Percentiles rank a stretch among this genome's conserved stretches.
Evolutionary conservation across 2,797 vertebrate species (phyloP).

Genomic region (Enteromius radiatus): DNA sequence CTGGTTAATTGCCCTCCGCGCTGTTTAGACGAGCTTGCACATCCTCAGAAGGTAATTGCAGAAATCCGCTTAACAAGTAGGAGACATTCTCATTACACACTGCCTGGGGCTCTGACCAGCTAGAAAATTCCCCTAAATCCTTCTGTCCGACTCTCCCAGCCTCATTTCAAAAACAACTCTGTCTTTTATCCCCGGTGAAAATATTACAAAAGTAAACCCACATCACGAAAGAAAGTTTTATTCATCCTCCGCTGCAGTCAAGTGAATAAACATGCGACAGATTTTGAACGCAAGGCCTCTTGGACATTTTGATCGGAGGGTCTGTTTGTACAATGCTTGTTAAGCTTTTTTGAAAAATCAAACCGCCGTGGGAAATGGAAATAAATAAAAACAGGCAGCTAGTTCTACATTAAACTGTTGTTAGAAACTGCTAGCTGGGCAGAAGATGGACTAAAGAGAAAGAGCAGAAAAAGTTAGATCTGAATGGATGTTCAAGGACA

Average conservation of each 20-base stretch:
- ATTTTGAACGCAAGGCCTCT: background rate
- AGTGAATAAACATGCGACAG: conserved; percentile 5
- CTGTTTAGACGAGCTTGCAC: conserved; percentile 55
- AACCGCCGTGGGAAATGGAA: background rate
- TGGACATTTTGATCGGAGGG: background rate
- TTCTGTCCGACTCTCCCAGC: conserved; percentile 39
- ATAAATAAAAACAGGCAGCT: background rate
- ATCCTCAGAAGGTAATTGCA: conserved; percentile 68
- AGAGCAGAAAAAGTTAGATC: background rate
- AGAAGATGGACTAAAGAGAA: background rate
- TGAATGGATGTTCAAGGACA: conserved; percentile 44
- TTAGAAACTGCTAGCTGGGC: background rate
- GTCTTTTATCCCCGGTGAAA: conserved; percentile 32
- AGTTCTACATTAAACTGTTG: background rate
- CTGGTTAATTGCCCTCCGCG: conserved; percentile 38
- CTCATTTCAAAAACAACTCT: conserved; percentile 38
- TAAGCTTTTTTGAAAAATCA: conserved; percentile 17
- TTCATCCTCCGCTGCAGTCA: background rate
- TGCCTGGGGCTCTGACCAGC: conserved; percentile 61
- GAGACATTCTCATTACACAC: conserved; percentile 72
- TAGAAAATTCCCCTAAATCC: conserved; percentile 62
- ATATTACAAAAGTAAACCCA: conserved; percentile 22
- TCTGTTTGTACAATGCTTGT: conserved; percentile 3
- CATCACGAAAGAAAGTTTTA: conserved; percentile 10
- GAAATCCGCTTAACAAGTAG: conserved; percentile 72